These are phyloP conservation scores for Pseudochromis fuscus DNA, from an alignment of 2,797 vertebrate species.

Conservation along the genomic window DNA sequence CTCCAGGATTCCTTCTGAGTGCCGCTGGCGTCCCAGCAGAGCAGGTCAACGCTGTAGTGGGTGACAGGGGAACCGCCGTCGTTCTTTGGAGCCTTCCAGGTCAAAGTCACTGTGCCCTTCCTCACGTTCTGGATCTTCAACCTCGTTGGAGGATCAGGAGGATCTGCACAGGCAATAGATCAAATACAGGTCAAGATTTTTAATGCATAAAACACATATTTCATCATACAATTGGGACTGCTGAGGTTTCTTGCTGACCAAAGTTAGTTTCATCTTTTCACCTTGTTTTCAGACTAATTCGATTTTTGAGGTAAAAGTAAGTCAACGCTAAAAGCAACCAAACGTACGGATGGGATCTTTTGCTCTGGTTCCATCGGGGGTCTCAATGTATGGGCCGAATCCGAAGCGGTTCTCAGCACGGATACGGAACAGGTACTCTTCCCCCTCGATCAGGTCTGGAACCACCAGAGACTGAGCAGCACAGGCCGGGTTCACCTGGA, in stretches of 20 bases:
- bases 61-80: constrained; percentile 96
- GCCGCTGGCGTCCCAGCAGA: constrained; percentile 93
- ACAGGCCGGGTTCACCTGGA: constrained; percentile 90
- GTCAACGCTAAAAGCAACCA: too few species aligned
- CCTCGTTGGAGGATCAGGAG: constrained; percentile 96
- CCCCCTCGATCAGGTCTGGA: constrained; percentile 91
- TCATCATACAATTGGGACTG: too few species aligned
- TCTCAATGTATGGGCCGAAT: constrained; percentile 88
- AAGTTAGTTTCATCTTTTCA: too few species aligned
- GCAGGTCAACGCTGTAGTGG: constrained; percentile 95
- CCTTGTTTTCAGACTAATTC: too few species aligned
- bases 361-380: constrained; percentile 88
- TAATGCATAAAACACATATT: too few species aligned
- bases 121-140: constrained; percentile 92
- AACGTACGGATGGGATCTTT: constrained; percentile 93
- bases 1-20: constrained; percentile 94
- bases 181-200: not conserved
- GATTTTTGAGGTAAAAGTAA: too few species aligned
- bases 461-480: constrained; percentile 91
- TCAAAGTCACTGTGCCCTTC: constrained; percentile 90
- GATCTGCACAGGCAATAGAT: constrained; percentile 84
- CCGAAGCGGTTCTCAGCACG: constrained; percentile 96
- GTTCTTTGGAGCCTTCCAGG: constrained; percentile 96
- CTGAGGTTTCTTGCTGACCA: too few species aligned
- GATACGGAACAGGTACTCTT: constrained; percentile 96